Conservation (phyloP, 1,140 invertebrate genomes). For the Atta colombica region DNA sequence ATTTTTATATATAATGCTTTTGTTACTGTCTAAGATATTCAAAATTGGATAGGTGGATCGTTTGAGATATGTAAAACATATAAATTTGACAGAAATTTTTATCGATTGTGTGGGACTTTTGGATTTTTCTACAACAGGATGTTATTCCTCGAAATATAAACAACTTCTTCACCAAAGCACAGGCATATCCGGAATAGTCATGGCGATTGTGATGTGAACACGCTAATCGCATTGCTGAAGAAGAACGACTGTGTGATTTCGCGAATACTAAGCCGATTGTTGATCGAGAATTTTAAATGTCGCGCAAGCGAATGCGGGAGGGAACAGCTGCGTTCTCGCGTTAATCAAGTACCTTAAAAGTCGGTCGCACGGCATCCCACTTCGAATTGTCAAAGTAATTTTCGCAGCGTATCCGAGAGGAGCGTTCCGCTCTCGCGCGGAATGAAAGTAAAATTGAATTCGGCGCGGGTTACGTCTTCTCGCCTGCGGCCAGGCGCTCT, state of each 20-base stretch:
- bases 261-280: background rate
- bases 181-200: background rate
- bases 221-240: background rate
- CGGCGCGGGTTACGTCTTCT: conserved; percentile 72
- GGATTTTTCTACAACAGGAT: background rate
- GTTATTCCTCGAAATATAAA: background rate
- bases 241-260: background rate
- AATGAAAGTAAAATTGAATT: conserved; percentile 78
- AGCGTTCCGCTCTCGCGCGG: background rate
- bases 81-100: too few relatives aligned
- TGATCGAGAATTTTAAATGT: conserved; percentile 5
- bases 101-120: background rate
- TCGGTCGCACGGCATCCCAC: conserved; percentile 19
- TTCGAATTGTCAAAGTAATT: conserved; percentile 56
- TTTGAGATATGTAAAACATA: too few relatives aligned
- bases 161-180: background rate
- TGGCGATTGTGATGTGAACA: background rate
- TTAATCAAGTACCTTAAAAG: conserved; percentile 48
- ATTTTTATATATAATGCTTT: too few relatives aligned
- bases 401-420: conserved; percentile 11
- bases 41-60: too few relatives aligned
- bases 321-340: background rate
- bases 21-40: too few relatives aligned
- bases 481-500: conserved; percentile 72
- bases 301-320: background rate